These are phyloP conservation scores for Theonella swinhoei DNA, from an alignment of 37 sponge, comb jelly and placozoan genomes.

Conservation along the genomic window DNA sequence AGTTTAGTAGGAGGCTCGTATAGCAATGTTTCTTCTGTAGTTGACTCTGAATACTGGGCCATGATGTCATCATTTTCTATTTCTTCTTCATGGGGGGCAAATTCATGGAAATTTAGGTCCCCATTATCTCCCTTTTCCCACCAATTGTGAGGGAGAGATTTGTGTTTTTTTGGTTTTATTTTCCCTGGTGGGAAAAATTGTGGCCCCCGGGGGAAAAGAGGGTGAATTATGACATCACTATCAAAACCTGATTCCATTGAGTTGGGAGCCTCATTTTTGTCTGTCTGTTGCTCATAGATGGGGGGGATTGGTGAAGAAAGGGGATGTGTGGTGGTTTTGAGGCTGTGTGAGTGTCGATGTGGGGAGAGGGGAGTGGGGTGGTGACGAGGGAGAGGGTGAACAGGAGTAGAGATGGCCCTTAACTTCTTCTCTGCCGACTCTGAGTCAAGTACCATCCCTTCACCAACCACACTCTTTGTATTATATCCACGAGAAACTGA, in stretches of 20 bases:
- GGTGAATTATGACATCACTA: neutral
- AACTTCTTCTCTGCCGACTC: too few relatives aligned
- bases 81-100: neutral
- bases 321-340: neutral
- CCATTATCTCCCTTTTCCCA: neutral
- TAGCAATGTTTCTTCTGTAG: neutral
- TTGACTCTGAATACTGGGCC: neutral
- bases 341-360: neutral
- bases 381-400: constrained; percentile 5
- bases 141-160: neutral
- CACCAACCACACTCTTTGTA: too few relatives aligned
- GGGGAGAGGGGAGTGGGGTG: neutral
- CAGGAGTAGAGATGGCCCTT: neutral
- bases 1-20: neutral
- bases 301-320: too few relatives aligned
- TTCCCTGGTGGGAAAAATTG: neutral
- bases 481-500: too few relatives aligned
- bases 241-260: neutral
- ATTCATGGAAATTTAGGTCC: constrained; percentile 15
- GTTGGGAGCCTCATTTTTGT: too few relatives aligned
- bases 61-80: neutral
- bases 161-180: neutral
- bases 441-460: too few relatives aligned
- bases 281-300: too few relatives aligned
- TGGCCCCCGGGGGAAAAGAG: neutral